phyloP scores from a whole-genome alignment of 1,140 invertebrate genomes.

The Trialeurodes vaporariorum region DNA sequence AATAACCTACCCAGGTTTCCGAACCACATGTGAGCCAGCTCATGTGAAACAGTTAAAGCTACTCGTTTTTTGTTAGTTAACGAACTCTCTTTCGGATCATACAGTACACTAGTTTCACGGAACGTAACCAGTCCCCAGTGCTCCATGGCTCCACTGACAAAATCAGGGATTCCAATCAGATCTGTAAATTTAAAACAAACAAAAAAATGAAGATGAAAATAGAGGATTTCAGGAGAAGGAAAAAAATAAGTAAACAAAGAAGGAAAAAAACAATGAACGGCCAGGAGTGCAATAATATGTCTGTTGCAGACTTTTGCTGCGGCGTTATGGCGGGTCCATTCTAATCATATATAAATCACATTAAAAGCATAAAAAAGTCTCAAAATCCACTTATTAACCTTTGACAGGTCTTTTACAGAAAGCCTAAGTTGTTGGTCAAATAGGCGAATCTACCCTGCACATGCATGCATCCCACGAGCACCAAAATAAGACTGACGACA shows the following conservation, averaged over 20 bases:
- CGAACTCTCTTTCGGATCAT: conserved; percentile 52
- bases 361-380: no score
- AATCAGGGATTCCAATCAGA: conserved; percentile 88
- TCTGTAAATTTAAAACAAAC: conserved; percentile 54
- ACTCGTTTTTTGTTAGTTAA: conserved; percentile 62
- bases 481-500: no score
- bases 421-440: no score
- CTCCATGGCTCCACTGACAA: conserved; percentile 90
- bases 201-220: no score
- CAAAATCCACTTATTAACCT: no score
- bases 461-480: no score
- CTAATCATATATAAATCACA: no score
- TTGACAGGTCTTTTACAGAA: no score
- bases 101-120: conserved; percentile 70
- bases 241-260: no score
- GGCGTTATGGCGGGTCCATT: background rate
- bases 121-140: conserved; percentile 83
- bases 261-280: conserved; percentile 4
- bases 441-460: no score
- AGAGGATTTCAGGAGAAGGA: no score
- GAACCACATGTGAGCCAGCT: conserved; percentile 89
- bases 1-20: conserved; percentile 57
- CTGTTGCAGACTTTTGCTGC: no score
- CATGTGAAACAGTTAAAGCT: conserved; percentile 72
- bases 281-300: background rate